Evolutionary conservation across 1,140 invertebrate species (phyloP).

Genomic region (Lamellibrachia luymesi): DNA sequence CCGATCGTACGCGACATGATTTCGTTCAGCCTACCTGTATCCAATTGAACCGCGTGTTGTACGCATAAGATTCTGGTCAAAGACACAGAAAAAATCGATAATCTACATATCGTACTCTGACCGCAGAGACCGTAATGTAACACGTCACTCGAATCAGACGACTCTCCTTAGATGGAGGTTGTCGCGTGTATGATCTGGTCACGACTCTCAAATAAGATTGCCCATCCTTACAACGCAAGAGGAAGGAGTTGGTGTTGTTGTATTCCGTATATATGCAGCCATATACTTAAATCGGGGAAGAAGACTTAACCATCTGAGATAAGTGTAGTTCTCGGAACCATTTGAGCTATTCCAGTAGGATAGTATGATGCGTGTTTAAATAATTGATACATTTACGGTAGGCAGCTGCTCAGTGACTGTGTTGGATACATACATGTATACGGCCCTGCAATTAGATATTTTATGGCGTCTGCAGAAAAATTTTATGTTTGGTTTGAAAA

Average conservation of each 20-base stretch:
- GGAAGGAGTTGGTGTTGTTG: not conserved
- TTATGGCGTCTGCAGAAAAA: too few species aligned
- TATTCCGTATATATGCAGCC: not conserved
- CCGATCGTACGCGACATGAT: not conserved
- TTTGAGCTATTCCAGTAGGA: too few species aligned
- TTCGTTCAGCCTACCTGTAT: not conserved
- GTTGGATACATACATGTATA: too few species aligned
- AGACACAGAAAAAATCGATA: not conserved
- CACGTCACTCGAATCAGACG: not conserved
- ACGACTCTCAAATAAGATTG: not conserved
- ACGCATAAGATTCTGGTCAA: not conserved
- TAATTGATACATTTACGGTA: too few species aligned
- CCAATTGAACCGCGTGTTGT: not conserved
- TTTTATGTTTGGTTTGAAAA: too few species aligned
- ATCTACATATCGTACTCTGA: not conserved
- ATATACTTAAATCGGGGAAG: not conserved
- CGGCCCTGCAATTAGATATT: too few species aligned
- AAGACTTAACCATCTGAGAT: not conserved
- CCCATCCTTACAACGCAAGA: not conserved
- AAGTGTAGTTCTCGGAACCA: not conserved
- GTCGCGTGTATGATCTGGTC: not conserved
- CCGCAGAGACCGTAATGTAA: not conserved
- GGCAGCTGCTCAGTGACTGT: too few species aligned
- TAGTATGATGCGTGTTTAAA: too few species aligned
- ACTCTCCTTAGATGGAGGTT: not conserved